Percentiles rank a stretch among this genome's conserved stretches.
These are phyloP conservation scores for Mechanitis messenoides DNA, from an alignment of 2,888 invertebrate species.

Conservation along the genomic window DNA sequence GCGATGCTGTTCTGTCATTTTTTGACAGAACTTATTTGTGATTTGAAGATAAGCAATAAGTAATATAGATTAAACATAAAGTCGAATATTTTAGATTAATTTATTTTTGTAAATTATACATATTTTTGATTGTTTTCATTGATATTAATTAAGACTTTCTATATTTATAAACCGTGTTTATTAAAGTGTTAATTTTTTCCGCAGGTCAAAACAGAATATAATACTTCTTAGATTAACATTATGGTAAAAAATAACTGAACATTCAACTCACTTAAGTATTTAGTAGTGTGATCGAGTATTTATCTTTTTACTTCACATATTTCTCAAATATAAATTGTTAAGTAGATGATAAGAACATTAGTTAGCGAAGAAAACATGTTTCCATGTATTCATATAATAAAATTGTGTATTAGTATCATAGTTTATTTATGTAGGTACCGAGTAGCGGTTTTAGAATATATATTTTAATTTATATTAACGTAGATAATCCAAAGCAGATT, in stretches of 20 bases:
- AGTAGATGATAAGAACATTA: conserved; percentile 41
- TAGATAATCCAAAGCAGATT: conserved; percentile 50
- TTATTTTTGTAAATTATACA: too few species aligned
- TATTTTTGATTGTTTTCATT: too few species aligned
- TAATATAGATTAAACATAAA: too few species aligned
- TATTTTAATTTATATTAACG: conserved; percentile 48
- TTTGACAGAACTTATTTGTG: too few species aligned
- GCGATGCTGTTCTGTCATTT: too few species aligned
- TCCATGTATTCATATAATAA: conserved; percentile 44
- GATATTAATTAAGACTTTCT: too few species aligned
- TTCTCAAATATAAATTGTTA: conserved; percentile 39
- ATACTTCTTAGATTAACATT: conserved; percentile 42
- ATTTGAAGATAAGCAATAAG: too few species aligned
- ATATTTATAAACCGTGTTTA: conserved; percentile 3
- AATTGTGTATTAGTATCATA: conserved; percentile 60
- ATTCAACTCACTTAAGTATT: conserved; percentile 46
- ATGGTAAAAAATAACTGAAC: conserved; percentile 48
- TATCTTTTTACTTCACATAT: conserved; percentile 51
- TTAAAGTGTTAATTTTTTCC: conserved; percentile 44
- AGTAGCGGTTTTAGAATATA: conserved; percentile 64
- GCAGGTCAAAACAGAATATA: conserved; percentile 46
- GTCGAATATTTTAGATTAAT: too few species aligned
- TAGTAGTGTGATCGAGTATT: conserved; percentile 43
- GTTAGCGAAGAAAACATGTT: conserved; percentile 55
- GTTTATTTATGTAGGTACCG: conserved; percentile 55